These are phyloP conservation scores for Toxotes chatareus DNA, from an alignment of 2,113 vertebrate species.

Conservation along the genomic window DNA sequence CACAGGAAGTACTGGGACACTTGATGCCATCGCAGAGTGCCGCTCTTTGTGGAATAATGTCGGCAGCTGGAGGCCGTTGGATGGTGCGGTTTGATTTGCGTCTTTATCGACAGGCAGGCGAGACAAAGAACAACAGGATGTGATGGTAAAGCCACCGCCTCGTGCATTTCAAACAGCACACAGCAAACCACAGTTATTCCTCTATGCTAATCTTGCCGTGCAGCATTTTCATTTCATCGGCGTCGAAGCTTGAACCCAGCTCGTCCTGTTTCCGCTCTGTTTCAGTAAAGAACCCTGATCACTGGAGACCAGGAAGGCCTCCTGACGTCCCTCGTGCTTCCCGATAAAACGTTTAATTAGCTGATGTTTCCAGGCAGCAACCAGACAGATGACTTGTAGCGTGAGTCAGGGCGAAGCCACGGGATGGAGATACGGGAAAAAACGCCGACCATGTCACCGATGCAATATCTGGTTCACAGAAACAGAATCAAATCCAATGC, in stretches of 20 bases:
- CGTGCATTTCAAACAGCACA: constrained; percentile 5
- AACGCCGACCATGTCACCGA: not conserved
- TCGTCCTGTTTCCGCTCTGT: not conserved
- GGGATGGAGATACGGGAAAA: not conserved
- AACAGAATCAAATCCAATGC: not conserved
- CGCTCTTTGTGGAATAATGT: not conserved
- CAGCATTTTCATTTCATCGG: not conserved
- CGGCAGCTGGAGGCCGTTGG: constrained; percentile 3
- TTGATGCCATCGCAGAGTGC: not conserved
- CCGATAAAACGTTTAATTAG: constrained; percentile 37
- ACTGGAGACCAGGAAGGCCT: not conserved
- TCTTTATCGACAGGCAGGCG: not conserved
- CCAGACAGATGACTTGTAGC: not conserved
- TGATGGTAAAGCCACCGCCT: not conserved
- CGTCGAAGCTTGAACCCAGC: not conserved
- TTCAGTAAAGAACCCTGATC: not conserved
- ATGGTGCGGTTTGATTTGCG: constrained; percentile 13
- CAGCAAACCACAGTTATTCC: not conserved
- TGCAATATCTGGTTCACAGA: too few relatives aligned
- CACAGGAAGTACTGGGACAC: not conserved
- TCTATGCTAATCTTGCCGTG: not conserved
- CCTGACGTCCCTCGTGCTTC: not conserved
- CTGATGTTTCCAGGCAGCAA: constrained; percentile 39
- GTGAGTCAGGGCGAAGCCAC: not conserved
- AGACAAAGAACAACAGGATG: constrained; percentile 25